Conservation (phyloP, 1,140 invertebrate species). For the Thaumetopoea pityocampa region DNA sequence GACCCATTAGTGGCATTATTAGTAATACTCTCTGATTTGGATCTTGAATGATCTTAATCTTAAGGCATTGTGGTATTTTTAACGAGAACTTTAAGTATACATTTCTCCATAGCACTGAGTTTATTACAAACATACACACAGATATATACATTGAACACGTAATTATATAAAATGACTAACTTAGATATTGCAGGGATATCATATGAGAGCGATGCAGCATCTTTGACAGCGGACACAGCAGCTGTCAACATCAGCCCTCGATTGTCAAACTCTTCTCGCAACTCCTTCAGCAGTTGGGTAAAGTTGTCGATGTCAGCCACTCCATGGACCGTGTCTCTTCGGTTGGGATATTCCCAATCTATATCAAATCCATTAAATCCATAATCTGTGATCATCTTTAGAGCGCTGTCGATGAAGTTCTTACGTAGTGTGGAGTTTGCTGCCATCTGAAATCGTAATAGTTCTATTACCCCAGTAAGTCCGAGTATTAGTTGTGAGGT, state of each 20-base stretch:
- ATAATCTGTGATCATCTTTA: constrained; percentile 79
- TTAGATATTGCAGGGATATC: constrained; percentile 73
- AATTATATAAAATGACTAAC: constrained; percentile 31
- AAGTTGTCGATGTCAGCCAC: constrained; percentile 74
- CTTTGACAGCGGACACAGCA: constrained; percentile 78
- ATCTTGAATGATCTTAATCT: no score
- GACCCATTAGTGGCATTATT: no score
- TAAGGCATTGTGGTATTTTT: no score
- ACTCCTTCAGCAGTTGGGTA: constrained; percentile 75
- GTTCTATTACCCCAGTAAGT: no score
- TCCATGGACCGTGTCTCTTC: constrained; percentile 77
- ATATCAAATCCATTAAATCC: constrained; percentile 88
- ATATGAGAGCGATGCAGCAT: constrained; percentile 77
- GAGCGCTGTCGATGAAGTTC: constrained; percentile 78
- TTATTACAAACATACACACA: constrained; percentile 1
- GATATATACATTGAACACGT: background rate
- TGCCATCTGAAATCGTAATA: constrained; percentile 76
- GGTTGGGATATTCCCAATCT: constrained; percentile 88
- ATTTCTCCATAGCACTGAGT: no score
- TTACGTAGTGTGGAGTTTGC: constrained; percentile 67
- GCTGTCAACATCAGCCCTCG: constrained; percentile 76
- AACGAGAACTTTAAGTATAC: no score
- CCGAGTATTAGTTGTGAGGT: no score
- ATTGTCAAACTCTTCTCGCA: constrained; percentile 76
- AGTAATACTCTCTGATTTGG: no score